Conservation (phyloP, 2,797 vertebrate species). For the Schizopygopsis malacanthus region DNA sequence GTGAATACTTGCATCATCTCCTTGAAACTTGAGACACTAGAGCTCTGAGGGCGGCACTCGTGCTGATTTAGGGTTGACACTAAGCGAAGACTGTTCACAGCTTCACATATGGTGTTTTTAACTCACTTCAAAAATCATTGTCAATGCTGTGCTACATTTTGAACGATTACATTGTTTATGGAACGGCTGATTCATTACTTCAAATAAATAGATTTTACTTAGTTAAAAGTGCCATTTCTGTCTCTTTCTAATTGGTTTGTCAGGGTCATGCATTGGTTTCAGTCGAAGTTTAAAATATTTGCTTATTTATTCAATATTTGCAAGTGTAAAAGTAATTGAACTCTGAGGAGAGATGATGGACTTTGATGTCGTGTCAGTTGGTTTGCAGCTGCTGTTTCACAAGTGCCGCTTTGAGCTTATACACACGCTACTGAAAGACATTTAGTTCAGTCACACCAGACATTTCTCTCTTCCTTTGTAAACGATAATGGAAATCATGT, state of each 20-base stretch:
- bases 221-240: not conserved
- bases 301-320: not conserved
- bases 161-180: not conserved
- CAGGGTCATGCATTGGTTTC: not conserved
- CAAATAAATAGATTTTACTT: not conserved
- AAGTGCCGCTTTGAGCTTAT: not conserved
- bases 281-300: not conserved
- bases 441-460: constrained; percentile 17
- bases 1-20: not conserved
- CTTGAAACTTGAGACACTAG: constrained; percentile 24
- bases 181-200: not conserved
- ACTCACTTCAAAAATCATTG: not conserved
- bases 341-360: not conserved
- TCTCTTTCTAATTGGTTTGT: constrained; percentile 7
- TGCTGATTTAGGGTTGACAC: not conserved
- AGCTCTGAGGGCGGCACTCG: not conserved
- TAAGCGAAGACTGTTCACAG: not conserved
- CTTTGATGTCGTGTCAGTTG: not conserved
- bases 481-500: not conserved
- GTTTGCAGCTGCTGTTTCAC: constrained; percentile 18
- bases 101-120: not conserved
- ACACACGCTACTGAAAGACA: not conserved
- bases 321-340: not conserved
- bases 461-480: constrained; percentile 33
- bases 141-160: constrained; percentile 10